Evolutionary conservation across 2,113 vertebrate genomes (phyloP), one percentile per base, ranked within the genome.

Genomic region (Malaclemys terrapin): DNA sequence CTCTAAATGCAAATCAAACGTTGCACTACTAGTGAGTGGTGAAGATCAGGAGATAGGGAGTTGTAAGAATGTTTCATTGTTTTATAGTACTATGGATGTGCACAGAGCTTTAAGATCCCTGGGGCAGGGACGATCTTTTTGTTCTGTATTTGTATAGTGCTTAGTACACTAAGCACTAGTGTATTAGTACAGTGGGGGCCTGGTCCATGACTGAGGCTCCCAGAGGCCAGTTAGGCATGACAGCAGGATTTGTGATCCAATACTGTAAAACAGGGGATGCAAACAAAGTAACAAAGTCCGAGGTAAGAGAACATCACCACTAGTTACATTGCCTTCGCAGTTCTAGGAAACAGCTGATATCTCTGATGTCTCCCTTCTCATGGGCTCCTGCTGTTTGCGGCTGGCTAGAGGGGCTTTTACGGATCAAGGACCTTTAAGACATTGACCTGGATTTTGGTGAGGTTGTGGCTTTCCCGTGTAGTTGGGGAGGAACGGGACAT

Each of bases 281-380:
- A 96, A 97, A 96, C 84, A 96, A 52, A 95, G 76, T 4, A 54
- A 76, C 92, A 82, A 56, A 0, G 8, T 90, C 96, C 38, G 84
- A 91, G 69, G 0, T 59, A 27, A 59, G 57, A 59, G 57, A 59
- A 59, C 27, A 29, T 59, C 25, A 29, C 27, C 9, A 59, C 57
- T 59, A 2, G 80, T 78, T 91, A 72, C 38, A 29, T 80, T 91
- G 88, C 87, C 88, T 94, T 0, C 1, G 85, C 87, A 93, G 95
- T 86, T 38, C 84, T 88, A 87, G 82, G 80, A 94, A 65, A 52
- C 62, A 0, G 42, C 87, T 90, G 52, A 12, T 89, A 88, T 65
- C 1, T 0, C 76, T 92, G 19, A 49, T 56, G 38, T 83, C 65
- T 20, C 52, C 90, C 82, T 50, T 95, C 88, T 47, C 92, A 62